These are phyloP conservation scores for Melieria crassipennis DNA, from an alignment of 2,888 invertebrate genomes.

Conservation along the genomic window DNA sequence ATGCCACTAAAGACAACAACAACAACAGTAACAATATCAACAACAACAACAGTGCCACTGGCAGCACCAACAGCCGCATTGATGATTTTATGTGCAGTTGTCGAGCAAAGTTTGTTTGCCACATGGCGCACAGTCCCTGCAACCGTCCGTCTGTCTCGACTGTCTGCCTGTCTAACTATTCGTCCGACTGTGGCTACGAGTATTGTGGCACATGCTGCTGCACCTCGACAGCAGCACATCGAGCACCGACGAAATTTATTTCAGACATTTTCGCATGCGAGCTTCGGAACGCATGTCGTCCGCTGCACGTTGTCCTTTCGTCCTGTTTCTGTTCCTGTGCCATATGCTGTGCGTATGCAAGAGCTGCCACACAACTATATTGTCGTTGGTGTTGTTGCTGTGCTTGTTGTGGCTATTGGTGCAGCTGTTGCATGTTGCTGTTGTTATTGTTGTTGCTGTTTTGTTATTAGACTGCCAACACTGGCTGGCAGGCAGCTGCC, in stretches of 20 bases:
- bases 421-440: slow-evolving; percentile 10
- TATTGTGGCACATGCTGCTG: not conserved
- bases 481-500: not conserved
- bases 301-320: not conserved
- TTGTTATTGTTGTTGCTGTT: slow-evolving; percentile 5
- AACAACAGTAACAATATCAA: not conserved
- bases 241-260: slow-evolving; percentile 26
- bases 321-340: not conserved
- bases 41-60: slow-evolving; percentile 11
- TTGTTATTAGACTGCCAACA: too few species aligned
- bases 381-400: not conserved
- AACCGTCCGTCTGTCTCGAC: not conserved
- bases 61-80: slow-evolving; percentile 16
- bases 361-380: not conserved
- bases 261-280: slow-evolving; percentile 23
- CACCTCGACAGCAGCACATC: not conserved
- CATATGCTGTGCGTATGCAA: not conserved
- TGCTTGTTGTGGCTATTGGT: not conserved
- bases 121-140: too few species aligned
- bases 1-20: not conserved
- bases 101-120: slow-evolving; percentile 23
- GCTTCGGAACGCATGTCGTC: too few species aligned
- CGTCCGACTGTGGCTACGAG: not conserved
- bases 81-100: slow-evolving; percentile 28
- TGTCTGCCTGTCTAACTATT: not conserved